phyloP scores from a whole-genome alignment of 2,888 invertebrate genomes.

The Belgica antarctica region DNA sequence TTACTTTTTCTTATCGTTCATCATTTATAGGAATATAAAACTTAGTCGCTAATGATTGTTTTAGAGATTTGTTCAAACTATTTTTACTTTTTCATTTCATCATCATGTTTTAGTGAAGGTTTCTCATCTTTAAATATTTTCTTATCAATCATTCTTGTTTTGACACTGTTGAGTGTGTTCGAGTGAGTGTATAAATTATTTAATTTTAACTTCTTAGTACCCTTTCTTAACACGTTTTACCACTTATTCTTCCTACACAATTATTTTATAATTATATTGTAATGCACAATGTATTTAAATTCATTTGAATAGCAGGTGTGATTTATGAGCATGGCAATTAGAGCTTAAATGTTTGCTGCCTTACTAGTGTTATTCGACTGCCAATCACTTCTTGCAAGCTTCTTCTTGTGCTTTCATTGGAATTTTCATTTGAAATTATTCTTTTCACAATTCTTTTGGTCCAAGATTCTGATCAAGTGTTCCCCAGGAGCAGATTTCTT shows the following conservation, averaged over 20 bases:
- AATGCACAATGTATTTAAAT: slow-evolving; percentile 42
- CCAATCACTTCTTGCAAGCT: background rate
- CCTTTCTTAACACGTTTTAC: slow-evolving; percentile 33
- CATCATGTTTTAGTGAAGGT: no score
- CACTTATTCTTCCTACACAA: slow-evolving; percentile 30
- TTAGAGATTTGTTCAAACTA: slow-evolving; percentile 41
- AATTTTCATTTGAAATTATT: background rate
- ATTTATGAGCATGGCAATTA: slow-evolving; percentile 32
- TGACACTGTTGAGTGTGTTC: slow-evolving; percentile 32
- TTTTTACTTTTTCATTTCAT: background rate
- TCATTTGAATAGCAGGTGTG: slow-evolving; percentile 35
- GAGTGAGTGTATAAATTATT: slow-evolving; percentile 20
- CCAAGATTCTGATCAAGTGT: slow-evolving; percentile 2
- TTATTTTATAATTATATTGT: slow-evolving; percentile 35
- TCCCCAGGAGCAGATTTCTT: no score
- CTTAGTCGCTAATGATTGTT: slow-evolving; percentile 42
- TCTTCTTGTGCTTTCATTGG: background rate
- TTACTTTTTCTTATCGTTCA: background rate
- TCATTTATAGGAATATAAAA: slow-evolving; percentile 38
- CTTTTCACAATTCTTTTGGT: background rate
- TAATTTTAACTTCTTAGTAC: slow-evolving; percentile 22
- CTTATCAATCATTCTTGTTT: background rate
- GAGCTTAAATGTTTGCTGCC: slow-evolving; percentile 1
- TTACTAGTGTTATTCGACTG: background rate
- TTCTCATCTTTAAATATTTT: slow-evolving; percentile 1